Evolutionary conservation across 2,888 invertebrate species (phyloP), one percentile per base, ranked within the genome.

Genomic region (Euplagia quadripunctaria): DNA sequence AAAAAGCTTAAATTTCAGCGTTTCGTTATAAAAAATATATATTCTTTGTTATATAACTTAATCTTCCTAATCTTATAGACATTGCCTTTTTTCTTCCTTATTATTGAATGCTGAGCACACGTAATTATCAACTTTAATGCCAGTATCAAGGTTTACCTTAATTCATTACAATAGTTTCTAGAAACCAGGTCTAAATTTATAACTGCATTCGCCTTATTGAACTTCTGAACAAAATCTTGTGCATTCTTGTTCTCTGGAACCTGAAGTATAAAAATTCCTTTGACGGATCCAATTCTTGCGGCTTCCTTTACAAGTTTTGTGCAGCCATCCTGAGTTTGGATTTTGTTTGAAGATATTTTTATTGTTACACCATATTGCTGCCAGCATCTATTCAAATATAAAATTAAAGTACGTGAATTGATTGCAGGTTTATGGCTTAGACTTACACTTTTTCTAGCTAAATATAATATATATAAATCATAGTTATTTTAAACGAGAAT

Each of bases 101-200:
- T 31, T 31, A 31, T 31, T 31, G 2, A 31, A 31, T 31, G 31
- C 31, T 2, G 31, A 31, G 6, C 31, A 61, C 31, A 61, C 6
- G 2, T 0, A 61, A 14, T 5, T 12, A n/a, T n/a, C 7, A 11
- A 58, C 5, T 31, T 20, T 31, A 31, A 31, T 61, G 12, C 6
- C 6, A 14, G 14, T 61, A 31, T 1, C 4, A 0, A 46, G 0
- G 73, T 82, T 81, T 82, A 92, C 91, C 87, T 89, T n/a, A 92
- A 75, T 64, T 89, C 87, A 46, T 76, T 77, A 72, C 89, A 91
- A 75, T 84, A 81, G 58, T 87, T 87, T 72, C 90, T 86, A 12
- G 91, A 88, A 63, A 83, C 81, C 74, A 87, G 72, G 79, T 92
- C 91, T 67, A 93, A 85, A 84, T 91, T 92, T 68, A 87, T 80